A percentile compares a stretch with the other conserved stretches of the same genome.
Conservation (phyloP, 2,113 vertebrate genomes). For the Pantherophis guttatus region DNA sequence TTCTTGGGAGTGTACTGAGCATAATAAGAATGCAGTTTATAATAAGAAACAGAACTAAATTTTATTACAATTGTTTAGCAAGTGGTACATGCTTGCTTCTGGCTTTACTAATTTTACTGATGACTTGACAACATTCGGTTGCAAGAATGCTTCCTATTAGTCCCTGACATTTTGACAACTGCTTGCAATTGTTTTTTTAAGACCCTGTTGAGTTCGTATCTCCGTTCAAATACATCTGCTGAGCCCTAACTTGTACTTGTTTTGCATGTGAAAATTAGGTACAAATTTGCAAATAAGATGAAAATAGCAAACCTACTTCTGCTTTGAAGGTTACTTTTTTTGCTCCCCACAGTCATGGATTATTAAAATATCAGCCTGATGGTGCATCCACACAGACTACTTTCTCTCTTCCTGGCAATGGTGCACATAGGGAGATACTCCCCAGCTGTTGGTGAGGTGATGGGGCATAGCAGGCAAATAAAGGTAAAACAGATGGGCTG, state of each 20-base stretch:
- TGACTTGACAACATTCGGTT: conserved; percentile 8
- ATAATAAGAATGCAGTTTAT: conserved; percentile 3
- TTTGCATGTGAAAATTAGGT: conserved; percentile 1
- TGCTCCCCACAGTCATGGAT: conserved; percentile 9
- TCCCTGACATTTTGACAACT: background rate
- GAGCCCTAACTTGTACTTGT: background rate
- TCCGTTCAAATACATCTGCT: background rate
- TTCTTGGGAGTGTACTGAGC: background rate
- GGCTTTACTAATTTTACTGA: conserved; percentile 50
- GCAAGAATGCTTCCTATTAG: conserved; percentile 16
- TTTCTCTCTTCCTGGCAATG: conserved; percentile 7
- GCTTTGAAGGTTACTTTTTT: conserved; percentile 4
- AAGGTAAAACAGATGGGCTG: conserved; percentile 8
- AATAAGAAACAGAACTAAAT: conserved; percentile 22
- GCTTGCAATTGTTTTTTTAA: background rate
- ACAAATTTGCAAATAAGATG: background rate
- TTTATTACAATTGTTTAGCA: conserved; percentile 28
- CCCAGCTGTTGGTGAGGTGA: conserved; percentile 16
- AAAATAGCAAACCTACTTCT: background rate
- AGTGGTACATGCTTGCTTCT: conserved; percentile 45
- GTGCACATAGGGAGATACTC: conserved; percentile 14
- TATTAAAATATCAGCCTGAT: conserved; percentile 19
- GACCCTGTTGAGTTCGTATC: background rate
- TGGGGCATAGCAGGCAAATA: conserved; percentile 12
- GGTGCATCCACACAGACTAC: background rate